Evolutionary conservation across 1,140 invertebrate genomes (phyloP), one percentile per base, ranked within the genome.

Genomic region (Scaptomyza montana): DNA sequence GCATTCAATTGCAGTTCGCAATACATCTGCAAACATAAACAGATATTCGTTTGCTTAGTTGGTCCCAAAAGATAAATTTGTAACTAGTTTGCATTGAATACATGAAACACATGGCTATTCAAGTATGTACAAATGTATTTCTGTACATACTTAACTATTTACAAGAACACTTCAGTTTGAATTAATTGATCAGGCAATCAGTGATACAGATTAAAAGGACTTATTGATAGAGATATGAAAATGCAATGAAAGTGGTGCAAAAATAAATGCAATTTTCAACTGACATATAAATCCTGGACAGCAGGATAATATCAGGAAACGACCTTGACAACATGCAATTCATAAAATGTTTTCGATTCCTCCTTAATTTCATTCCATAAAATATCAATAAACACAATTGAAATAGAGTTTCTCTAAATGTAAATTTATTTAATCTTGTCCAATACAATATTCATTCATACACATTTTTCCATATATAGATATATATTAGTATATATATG

Each of bases 361-460:
- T n/a, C n/a, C n/a, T n/a, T n/a, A n/a, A n/a, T n/a, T n/a, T n/a
- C n/a, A 30, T 33, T 5, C 30, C 3, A 25, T 25, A 33, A 33
- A 33, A 33, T 33, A 33, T 6, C 1, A 4, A 33, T 2, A 36
- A 36, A 36, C 33, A 43, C 39, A 43, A 4, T 0, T 8, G 8
- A 12, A 50, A 13, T 68, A 72, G 71, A 74, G 76, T 89, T 84
- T 89, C 69, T 84, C 85, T 84, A 89, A 89, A 80, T 78, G 85
- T 89, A 89, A 81, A 78, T 68, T 87, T 87, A 87, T 87, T 87
- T 78, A 75, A 74, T 89, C 53, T 62, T 80, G 74, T 77, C 67
- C 74, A 70, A 62, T 78, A 81, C 68, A 67, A 64, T 78, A 75
- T 79, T 60, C 67, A 69, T 86, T 69, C 68, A 89, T 77, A 89